phyloP scores from a whole-genome alignment of 1,140 invertebrate genomes.

The Aricia agestis region DNA sequence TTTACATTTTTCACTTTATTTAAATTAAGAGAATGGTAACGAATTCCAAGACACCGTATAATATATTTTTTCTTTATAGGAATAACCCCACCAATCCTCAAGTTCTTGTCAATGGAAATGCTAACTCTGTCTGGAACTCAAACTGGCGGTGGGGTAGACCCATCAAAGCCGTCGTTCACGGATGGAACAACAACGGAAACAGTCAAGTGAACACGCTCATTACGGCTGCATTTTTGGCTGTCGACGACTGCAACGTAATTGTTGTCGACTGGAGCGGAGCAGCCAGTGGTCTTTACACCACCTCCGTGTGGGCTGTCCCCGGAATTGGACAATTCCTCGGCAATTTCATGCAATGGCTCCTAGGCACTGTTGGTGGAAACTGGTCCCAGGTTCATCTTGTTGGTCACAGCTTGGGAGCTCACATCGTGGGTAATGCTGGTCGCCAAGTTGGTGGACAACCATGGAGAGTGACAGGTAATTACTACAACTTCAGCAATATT shows the following conservation, averaged over 20 bases:
- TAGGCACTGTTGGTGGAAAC: constrained; percentile 43
- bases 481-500: not conserved
- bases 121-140: constrained; percentile 35
- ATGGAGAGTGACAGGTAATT: constrained; percentile 37
- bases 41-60: too few relatives aligned
- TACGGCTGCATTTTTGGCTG: constrained; percentile 51
- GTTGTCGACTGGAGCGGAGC: constrained; percentile 74
- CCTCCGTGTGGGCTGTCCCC: constrained; percentile 67
- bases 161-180: constrained; percentile 42
- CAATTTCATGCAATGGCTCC: constrained; percentile 74
- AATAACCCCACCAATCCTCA: constrained; percentile 34
- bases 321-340: constrained; percentile 73
- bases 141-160: constrained; percentile 34
- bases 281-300: constrained; percentile 64
- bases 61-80: constrained; percentile 24
- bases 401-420: constrained; percentile 27
- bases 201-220: constrained; percentile 31
- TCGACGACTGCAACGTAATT: constrained; percentile 74
- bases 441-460: constrained; percentile 50
- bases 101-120: constrained; percentile 33
- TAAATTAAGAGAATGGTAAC: not conserved
- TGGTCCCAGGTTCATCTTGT: constrained; percentile 50
- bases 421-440: constrained; percentile 82
- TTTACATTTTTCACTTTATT: not conserved
- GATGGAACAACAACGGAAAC: constrained; percentile 40